Conservation (phyloP, 2,888 invertebrate genomes). For the Onthophagus sagittarius region DNA sequence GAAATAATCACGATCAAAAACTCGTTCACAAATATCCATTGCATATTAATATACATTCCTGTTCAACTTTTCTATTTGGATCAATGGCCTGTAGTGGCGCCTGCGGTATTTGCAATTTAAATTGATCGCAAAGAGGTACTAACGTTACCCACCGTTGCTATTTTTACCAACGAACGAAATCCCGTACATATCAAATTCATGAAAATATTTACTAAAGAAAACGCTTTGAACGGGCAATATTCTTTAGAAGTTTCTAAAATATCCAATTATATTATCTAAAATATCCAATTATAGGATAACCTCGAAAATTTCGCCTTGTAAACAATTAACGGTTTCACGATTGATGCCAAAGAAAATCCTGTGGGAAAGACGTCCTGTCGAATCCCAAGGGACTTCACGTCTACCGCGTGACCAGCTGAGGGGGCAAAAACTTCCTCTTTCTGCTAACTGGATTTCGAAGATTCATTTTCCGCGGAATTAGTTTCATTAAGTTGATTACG, state of each 20-base stretch:
- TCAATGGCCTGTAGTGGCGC: not conserved
- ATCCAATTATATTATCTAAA: no score
- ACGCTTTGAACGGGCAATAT: not conserved
- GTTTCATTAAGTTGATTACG: constrained; percentile 11
- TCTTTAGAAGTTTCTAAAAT: not conserved
- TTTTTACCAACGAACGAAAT: not conserved
- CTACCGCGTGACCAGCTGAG: not conserved
- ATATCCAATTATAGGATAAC: no score
- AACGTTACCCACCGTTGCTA: not conserved
- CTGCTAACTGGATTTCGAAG: not conserved
- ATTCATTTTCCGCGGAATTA: constrained; percentile 8
- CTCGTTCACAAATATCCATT: not conserved
- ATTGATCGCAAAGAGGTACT: not conserved
- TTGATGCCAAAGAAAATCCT: not conserved
- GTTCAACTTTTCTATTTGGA: not conserved
- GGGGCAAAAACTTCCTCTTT: not conserved
- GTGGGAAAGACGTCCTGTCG: not conserved
- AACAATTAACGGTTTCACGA: not conserved
- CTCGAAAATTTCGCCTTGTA: no score
- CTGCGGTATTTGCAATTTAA: not conserved
- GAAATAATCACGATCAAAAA: not conserved
- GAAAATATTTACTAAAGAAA: not conserved
- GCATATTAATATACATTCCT: not conserved
- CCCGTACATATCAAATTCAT: not conserved
- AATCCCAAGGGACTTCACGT: not conserved